phyloP scores from a whole-genome alignment of 1,140 invertebrate genomes.

The Leptinotarsa defecta region DNA sequence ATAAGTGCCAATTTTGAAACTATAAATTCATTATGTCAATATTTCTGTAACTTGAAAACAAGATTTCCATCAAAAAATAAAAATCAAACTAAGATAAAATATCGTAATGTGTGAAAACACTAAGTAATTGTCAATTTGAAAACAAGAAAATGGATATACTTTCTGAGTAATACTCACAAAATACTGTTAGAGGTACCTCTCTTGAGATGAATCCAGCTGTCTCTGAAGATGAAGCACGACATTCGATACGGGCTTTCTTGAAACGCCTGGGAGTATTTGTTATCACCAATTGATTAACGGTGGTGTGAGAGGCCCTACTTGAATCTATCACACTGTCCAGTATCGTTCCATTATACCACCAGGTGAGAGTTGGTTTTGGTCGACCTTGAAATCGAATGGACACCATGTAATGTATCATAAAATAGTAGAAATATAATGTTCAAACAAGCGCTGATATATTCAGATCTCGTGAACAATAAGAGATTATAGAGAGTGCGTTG shows the following conservation, averaged over 20 bases:
- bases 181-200: conserved; percentile 68
- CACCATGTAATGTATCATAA: too few species aligned
- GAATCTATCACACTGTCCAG: conserved; percentile 70
- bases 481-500: too few species aligned
- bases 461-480: too few species aligned
- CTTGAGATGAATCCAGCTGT: conserved; percentile 61
- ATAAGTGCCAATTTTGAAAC: too few species aligned
- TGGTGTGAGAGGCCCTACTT: conserved; percentile 61
- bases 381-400: conserved; percentile 59
- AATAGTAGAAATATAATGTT: too few species aligned
- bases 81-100: background rate
- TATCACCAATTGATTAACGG: conserved; percentile 71
- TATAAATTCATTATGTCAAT: too few species aligned
- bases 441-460: too few species aligned
- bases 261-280: conserved; percentile 65
- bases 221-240: conserved; percentile 71
- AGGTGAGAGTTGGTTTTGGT: conserved; percentile 75
- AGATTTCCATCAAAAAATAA: background rate
- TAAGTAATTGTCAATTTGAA: too few species aligned
- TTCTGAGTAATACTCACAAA: conserved; percentile 61
- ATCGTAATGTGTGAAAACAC: too few species aligned
- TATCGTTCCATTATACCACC: conserved; percentile 76
- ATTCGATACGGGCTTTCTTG: conserved; percentile 68
- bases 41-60: background rate
- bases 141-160: too few species aligned